Evolutionary conservation across 1,140 invertebrate genomes (phyloP).

Genomic region (Drosophila kanapiae): DNA sequence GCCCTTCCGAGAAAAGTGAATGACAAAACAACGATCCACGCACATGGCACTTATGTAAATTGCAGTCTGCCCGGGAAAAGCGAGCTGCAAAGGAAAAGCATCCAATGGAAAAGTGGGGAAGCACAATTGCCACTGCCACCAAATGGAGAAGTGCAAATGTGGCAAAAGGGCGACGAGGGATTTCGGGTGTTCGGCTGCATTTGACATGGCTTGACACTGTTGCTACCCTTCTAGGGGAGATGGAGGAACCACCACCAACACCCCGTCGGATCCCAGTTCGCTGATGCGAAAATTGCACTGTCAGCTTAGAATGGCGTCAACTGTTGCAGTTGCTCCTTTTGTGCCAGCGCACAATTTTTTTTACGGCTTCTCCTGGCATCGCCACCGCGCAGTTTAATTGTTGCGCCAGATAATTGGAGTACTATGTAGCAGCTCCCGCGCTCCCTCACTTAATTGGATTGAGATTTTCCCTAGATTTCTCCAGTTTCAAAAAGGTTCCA

Average conservation of each 20-base stretch:
- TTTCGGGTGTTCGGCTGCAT: conserved; percentile 11
- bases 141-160: conserved; percentile 44
- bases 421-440: background rate
- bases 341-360: conserved; percentile 20
- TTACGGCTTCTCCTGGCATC: conserved; percentile 42
- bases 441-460: conserved; percentile 38
- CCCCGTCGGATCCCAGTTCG: conserved; percentile 12
- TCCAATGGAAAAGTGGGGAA: too few relatives aligned
- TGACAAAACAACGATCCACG: conserved; percentile 45
- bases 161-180: conserved; percentile 18
- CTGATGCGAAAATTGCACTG: conserved; percentile 70
- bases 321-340: conserved; percentile 53
- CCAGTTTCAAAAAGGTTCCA: conserved; percentile 43
- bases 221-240: background rate
- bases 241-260: background rate
- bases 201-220: conserved; percentile 12
- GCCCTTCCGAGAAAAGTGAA: conserved; percentile 14
- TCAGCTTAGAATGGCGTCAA: conserved; percentile 53
- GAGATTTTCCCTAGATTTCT: conserved; percentile 46
- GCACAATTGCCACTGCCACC: conserved; percentile 39
- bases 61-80: conserved; percentile 28
- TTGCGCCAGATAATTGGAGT: conserved; percentile 45
- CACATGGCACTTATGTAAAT: conserved; percentile 61
- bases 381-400: conserved; percentile 32
- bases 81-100: background rate